A percentile compares a stretch with the other conserved stretches of the same genome.
phyloP scores from a whole-genome alignment of 2,888 invertebrate species.

The Ophion slaviceki region DNA sequence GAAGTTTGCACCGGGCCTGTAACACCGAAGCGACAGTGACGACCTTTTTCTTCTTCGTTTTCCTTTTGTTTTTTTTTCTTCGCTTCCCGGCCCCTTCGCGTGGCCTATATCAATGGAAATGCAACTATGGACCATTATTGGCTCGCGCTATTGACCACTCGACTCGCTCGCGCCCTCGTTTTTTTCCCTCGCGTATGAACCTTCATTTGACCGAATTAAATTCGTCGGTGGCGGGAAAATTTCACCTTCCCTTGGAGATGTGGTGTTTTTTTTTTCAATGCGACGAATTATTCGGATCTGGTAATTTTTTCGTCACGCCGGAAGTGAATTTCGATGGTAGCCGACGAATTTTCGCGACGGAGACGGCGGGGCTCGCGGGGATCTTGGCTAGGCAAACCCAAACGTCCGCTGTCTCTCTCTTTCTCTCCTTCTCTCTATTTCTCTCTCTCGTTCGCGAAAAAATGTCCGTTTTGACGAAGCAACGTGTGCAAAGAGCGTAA shows the following conservation, averaged over 20 bases:
- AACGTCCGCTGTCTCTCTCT: not conserved
- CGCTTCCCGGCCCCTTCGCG: slow-evolving; percentile 69
- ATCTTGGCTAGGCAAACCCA: not conserved
- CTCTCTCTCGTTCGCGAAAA: not conserved
- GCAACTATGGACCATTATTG: slow-evolving; percentile 71
- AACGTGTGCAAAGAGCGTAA: not conserved
- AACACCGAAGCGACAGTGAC: slow-evolving; percentile 74
- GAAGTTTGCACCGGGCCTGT: slow-evolving; percentile 76
- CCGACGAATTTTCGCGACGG: not conserved
- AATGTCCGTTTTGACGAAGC: not conserved
- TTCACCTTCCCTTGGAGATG: not conserved
- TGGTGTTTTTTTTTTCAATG: not conserved
- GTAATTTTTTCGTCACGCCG: not conserved
- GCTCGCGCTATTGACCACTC: not conserved
- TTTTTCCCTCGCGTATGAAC: not conserved
- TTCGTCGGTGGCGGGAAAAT: not conserved
- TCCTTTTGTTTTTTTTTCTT: slow-evolving; percentile 65
- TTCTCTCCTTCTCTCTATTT: not conserved
- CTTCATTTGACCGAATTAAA: not conserved
- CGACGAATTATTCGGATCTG: not conserved
- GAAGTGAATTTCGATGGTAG: not conserved
- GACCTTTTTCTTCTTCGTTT: slow-evolving; percentile 65
- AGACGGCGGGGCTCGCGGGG: not conserved
- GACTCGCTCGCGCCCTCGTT: not conserved
- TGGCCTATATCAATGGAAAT: slow-evolving; percentile 80